These are phyloP conservation scores for Pectinophora gossypiella DNA, from an alignment of 1,140 invertebrate species.

Conservation along the genomic window DNA sequence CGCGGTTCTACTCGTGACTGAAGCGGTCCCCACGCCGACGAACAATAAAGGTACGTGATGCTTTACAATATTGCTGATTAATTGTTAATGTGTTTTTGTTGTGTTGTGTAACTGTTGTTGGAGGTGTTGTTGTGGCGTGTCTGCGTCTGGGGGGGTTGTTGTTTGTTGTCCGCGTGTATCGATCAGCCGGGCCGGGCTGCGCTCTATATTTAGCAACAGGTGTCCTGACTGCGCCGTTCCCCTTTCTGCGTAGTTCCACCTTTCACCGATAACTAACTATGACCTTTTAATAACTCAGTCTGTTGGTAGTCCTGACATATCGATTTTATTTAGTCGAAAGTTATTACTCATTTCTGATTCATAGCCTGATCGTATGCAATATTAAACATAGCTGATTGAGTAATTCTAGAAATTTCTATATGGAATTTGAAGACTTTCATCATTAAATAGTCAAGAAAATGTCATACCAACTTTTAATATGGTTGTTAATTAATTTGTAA, in stretches of 20 bases:
- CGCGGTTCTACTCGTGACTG: constrained; percentile 47
- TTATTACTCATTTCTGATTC: no score
- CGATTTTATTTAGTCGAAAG: no score
- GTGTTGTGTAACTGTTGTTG: not conserved
- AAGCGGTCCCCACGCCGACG: constrained; percentile 48
- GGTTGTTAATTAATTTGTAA: not conserved
- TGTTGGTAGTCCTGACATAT: no score
- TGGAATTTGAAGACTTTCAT: no score
- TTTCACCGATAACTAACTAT: constrained; percentile 29
- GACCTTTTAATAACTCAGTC: no score
- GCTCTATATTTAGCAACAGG: constrained; percentile 72
- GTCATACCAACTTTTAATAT: no score
- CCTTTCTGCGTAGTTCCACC: constrained; percentile 36
- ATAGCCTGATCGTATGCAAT: no score
- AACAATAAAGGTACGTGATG: constrained; percentile 51
- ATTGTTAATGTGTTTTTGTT: not conserved
- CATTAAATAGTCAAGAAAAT: no score
- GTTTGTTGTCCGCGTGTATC: constrained; percentile 44
- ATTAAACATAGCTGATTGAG: no score
- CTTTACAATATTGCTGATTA: constrained; percentile 4
- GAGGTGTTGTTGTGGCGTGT: not conserved
- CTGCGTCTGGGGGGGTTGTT: constrained; percentile 12
- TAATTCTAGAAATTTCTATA: no score
- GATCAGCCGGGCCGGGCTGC: constrained; percentile 38
- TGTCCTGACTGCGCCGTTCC: constrained; percentile 38